Evolutionary conservation across 2,113 vertebrate genomes (phyloP).

Genomic region (Parus major): DNA sequence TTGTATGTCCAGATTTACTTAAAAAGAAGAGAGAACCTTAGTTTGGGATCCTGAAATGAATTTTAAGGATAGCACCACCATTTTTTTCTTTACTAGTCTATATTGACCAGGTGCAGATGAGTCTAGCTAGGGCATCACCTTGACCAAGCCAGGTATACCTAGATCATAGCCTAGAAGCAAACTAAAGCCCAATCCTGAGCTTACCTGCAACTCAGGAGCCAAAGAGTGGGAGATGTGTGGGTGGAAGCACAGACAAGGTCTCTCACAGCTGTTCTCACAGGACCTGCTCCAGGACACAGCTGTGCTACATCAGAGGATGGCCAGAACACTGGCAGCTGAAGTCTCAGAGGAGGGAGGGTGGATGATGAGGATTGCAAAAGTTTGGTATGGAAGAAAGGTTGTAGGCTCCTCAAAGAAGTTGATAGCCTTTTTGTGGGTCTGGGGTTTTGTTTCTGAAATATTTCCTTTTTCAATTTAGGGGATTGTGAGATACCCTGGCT

Average conservation of each 20-base stretch:
- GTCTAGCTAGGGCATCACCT: not conserved
- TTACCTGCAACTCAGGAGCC: not conserved
- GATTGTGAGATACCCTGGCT: not conserved
- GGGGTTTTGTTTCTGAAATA: not conserved
- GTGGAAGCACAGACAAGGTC: not conserved
- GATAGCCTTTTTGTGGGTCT: rapidly evolving
- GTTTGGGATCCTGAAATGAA: not conserved
- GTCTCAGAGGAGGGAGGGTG: no score
- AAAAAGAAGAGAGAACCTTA: not conserved
- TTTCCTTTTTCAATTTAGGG: not conserved
- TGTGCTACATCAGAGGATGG: not conserved
- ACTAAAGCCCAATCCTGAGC: not conserved
- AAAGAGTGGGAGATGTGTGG: not conserved
- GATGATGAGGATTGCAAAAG: rapidly evolving
- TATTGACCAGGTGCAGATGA: not conserved
- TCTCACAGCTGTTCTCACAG: not conserved
- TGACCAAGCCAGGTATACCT: not conserved
- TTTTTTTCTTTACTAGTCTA: not conserved
- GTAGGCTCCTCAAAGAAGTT: rapidly evolving
- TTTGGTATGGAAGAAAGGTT: not conserved
- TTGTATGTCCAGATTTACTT: not conserved
- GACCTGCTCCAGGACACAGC: not conserved
- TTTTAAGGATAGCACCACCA: not conserved
- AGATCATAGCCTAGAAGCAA: not conserved
- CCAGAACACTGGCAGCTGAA: not conserved